Evolutionary conservation across 2,797 vertebrate genomes (phyloP).

Genomic region (Rhinogobio ventralis): DNA sequence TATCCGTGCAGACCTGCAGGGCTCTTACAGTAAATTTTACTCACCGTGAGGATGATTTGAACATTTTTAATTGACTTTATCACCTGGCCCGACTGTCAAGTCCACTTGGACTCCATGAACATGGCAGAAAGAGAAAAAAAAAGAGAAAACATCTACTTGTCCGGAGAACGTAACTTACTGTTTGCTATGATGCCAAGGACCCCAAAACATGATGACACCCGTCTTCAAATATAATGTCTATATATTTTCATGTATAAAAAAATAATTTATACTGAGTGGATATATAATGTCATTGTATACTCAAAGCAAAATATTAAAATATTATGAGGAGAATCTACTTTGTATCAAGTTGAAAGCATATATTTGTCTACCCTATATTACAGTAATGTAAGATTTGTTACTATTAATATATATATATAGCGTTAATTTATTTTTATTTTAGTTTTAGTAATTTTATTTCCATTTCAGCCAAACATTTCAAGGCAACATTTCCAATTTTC

Average conservation of each 20-base stretch:
- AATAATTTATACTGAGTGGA: not conserved
- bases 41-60: not conserved
- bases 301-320: not conserved
- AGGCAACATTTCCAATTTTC: not conserved
- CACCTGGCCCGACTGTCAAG: constrained; percentile 22
- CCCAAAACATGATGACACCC: not conserved
- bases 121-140: not conserved
- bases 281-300: not conserved
- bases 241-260: too few relatives aligned
- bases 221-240: not conserved
- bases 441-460: too few relatives aligned
- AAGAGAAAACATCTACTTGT: not conserved
- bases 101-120: constrained; percentile 13
- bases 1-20: not conserved
- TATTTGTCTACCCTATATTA: not conserved
- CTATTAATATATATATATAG: too few relatives aligned
- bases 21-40: constrained; percentile 25
- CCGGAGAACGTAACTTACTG: not conserved
- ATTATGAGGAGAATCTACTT: not conserved
- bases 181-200: not conserved
- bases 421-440: too few relatives aligned
- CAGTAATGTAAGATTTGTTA: not conserved
- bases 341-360: not conserved
- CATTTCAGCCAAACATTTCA: too few relatives aligned
- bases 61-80: constrained; percentile 24